Conservation (phyloP, 2,797 vertebrate genomes). For the Eremophila alpestris region DNA sequence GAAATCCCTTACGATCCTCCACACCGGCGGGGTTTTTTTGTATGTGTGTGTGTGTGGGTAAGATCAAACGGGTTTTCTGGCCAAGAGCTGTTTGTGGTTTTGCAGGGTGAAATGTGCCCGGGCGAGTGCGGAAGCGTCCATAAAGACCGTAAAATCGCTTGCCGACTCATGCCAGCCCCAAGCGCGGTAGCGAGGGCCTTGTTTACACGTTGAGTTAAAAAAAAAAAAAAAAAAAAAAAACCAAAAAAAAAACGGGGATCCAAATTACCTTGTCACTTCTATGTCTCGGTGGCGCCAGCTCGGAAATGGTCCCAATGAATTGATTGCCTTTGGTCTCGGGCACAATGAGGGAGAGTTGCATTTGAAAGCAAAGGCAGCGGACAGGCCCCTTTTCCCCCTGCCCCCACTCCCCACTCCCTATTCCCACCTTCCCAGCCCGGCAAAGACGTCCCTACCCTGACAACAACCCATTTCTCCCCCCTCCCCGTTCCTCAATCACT, state of each 20-base stretch:
- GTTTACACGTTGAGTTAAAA: slow-evolving; percentile 69
- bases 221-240: not conserved
- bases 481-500: not conserved
- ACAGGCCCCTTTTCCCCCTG: slow-evolving; percentile 40
- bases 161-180: slow-evolving; percentile 10
- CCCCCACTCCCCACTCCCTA: not conserved
- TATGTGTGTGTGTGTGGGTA: not conserved
- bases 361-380: slow-evolving; percentile 75
- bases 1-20: not conserved
- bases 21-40: not conserved
- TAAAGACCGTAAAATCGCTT: slow-evolving; percentile 69
- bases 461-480: not conserved
- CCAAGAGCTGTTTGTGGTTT: slow-evolving; percentile 62
- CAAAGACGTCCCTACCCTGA: not conserved
- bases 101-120: slow-evolving; percentile 57
- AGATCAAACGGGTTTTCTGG: slow-evolving; percentile 69
- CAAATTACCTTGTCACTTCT: slow-evolving; percentile 80
- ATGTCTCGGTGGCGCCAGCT: slow-evolving; percentile 81
- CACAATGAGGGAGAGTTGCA: slow-evolving; percentile 73
- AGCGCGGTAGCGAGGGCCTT: slow-evolving; percentile 44
- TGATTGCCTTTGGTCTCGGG: slow-evolving; percentile 78
- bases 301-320: slow-evolving; percentile 79
- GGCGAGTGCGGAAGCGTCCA: slow-evolving; percentile 65
- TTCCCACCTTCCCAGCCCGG: not conserved
- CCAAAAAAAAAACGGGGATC: not conserved